A percentile compares a stretch with the other conserved stretches of the same genome.
These are phyloP conservation scores for Lamellibrachia satsuma DNA, from an alignment of 2,888 invertebrate species.

Conservation along the genomic window DNA sequence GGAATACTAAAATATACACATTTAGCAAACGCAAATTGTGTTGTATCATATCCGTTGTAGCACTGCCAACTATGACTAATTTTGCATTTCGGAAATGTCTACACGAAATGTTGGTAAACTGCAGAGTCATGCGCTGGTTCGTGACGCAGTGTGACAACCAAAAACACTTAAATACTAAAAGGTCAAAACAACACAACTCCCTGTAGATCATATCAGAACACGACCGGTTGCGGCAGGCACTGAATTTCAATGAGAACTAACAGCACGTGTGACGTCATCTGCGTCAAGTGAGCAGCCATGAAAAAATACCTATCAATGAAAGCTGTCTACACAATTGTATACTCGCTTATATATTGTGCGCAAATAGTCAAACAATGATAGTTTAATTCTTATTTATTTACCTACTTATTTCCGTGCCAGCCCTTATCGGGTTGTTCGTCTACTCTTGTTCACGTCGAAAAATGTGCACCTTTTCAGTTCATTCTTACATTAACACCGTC, in stretches of 20 bases:
- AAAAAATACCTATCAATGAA: background rate
- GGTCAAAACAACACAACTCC: background rate
- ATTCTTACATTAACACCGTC: background rate
- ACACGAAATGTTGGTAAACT: too few species aligned
- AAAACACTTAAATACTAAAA: background rate
- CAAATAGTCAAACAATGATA: background rate
- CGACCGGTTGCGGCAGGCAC: background rate
- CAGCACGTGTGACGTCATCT: background rate
- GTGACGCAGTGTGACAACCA: background rate
- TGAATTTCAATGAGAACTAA: background rate
- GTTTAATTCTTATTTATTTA: background rate
- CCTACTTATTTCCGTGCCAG: background rate
- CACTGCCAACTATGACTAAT: too few species aligned
- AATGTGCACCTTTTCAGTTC: background rate
- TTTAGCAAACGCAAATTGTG: too few species aligned
- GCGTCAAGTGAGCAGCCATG: background rate
- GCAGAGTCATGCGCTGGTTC: background rate
- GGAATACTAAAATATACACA: too few species aligned
- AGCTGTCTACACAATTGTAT: too few species aligned
- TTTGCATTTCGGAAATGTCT: too few species aligned
- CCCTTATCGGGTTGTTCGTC: background rate
- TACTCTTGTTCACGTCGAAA: background rate
- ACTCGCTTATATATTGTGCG: too few species aligned
- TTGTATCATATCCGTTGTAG: too few species aligned
- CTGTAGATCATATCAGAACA: background rate